A percentile compares a stretch with the other conserved stretches of the same genome.
Conservation (phyloP, 2,888 invertebrate species). For the Nebria salina region DNA sequence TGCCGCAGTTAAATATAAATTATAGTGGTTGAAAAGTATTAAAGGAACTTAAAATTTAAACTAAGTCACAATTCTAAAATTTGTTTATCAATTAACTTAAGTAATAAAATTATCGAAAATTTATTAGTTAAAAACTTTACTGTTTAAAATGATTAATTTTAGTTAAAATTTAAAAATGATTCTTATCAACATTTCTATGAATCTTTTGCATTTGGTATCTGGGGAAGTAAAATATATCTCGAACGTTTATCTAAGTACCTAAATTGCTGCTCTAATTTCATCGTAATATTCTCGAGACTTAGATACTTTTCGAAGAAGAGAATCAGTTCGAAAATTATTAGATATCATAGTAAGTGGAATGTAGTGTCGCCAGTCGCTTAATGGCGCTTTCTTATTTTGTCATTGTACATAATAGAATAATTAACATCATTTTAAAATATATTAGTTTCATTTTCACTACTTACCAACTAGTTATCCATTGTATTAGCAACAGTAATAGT, state of each 20-base stretch:
- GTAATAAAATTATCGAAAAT: no score
- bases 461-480: background rate
- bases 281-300: background rate
- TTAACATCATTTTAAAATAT: background rate
- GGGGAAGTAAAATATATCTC: background rate
- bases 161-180: background rate
- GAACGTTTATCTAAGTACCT: background rate
- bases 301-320: background rate
- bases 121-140: no score
- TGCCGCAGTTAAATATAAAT: no score
- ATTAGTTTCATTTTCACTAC: background rate
- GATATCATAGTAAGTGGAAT: background rate
- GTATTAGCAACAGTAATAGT: background rate
- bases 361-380: background rate
- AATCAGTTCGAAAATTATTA: background rate
- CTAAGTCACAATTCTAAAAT: no score
- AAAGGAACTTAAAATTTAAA: no score
- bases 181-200: background rate
- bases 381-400: background rate
- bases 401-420: background rate
- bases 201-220: background rate
- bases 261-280: background rate
- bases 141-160: no score
- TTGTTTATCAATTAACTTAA: no score
- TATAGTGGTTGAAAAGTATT: no score